These are phyloP conservation scores for Danio jaintianensis DNA, from an alignment of 2,797 vertebrate species.

Conservation along the genomic window DNA sequence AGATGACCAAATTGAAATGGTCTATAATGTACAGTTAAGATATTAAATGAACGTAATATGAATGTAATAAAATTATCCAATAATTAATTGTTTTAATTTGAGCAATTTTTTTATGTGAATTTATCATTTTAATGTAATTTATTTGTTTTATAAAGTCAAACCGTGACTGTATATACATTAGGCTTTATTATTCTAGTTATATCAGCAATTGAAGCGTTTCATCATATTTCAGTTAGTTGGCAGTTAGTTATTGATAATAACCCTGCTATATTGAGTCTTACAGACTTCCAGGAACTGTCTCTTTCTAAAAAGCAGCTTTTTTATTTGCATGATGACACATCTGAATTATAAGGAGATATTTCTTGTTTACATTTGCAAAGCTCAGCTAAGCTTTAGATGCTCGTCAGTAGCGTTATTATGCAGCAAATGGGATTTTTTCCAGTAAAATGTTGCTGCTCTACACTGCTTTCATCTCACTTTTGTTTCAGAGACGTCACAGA, in stretches of 20 bases:
- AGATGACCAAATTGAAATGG: too few species aligned
- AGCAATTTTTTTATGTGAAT: too few species aligned
- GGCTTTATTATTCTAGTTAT: neutral
- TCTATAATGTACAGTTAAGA: too few species aligned
- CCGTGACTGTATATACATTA: too few species aligned
- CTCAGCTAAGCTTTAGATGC: constrained; percentile 47
- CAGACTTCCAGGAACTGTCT: neutral
- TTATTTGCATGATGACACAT: neutral
- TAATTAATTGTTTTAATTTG: too few species aligned
- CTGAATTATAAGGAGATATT: neutral
- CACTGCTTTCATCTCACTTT: constrained; percentile 46
- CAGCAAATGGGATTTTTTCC: constrained; percentile 53
- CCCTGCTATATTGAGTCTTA: neutral
- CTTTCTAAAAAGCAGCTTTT: neutral
- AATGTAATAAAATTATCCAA: too few species aligned
- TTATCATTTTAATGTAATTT: too few species aligned
- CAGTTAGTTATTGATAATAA: neutral
- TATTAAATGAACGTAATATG: too few species aligned
- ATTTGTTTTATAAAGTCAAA: too few species aligned
- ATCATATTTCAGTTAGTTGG: neutral
- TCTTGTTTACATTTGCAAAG: constrained; percentile 38
- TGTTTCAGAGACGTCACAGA: constrained; percentile 48
- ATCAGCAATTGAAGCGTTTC: neutral
- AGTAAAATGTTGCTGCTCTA: constrained; percentile 11
- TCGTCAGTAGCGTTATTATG: constrained; percentile 51